Evolutionary conservation across 2,797 vertebrate species (phyloP), one percentile per base, ranked within the genome.

Genomic region (Hydrolagus colliei): DNA sequence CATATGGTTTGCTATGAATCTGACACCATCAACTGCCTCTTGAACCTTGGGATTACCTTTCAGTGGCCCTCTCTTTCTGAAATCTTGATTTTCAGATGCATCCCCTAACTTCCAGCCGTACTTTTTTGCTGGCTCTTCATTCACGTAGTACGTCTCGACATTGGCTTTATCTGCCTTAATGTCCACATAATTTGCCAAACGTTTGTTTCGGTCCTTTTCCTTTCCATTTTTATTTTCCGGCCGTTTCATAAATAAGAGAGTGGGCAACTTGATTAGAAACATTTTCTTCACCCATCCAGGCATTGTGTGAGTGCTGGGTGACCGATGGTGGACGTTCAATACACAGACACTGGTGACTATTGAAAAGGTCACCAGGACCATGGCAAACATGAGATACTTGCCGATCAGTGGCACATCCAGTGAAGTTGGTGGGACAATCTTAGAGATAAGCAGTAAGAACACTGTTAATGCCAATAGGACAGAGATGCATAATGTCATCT

Each of bases 381-480:
- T 95, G 86, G 94, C 94, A 88, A 95, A 95, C 94, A 95, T 95
- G 88, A 95, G 88, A 90, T 95, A 95, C 91, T 95, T 95, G 86
- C 94, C 93, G 87, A 95, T 72, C 20, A 95, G 93, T 1, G 95
- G 95, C 73, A 95, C 95, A 6, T 94, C 95, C 0, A 95, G 89
- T 27, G 95, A 95, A 61, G 95, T 95, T 9, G 94, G 94, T 0
- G 94, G 95, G 18, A 95, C 94, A 1, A 95, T 95, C 91, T 95
- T 95, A 14, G 94, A 95, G 87, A 95, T 95, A 14, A 95, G 92
- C 87, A 95, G 91, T 86, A 95, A 91, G 89, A 95, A 95, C 89
- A 95, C 94, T 84, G 95, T 95, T 87, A 95, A 93, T 0, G 95
- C 94, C 88, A 95, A 90, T 82, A 95, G 92, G 87, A 95, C 94